Conservation (phyloP, 2,797 vertebrate genomes). For the Momotus momota region DNA sequence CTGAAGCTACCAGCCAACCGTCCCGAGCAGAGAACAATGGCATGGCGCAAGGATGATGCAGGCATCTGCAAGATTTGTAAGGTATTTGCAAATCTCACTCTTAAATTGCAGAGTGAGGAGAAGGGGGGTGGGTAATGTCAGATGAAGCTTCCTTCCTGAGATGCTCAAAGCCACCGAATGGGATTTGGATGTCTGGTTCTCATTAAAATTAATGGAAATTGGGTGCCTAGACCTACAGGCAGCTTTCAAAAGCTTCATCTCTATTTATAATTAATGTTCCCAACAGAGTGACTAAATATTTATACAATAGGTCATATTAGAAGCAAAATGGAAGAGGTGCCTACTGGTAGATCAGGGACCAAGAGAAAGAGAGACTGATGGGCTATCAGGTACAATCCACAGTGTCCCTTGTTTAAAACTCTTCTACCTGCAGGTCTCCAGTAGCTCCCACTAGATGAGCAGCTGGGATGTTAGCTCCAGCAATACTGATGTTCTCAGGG, state of each 20-base stretch:
- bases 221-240: conserved; percentile 49
- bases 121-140: neutral
- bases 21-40: conserved; percentile 32
- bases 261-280: conserved; percentile 55
- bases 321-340: conserved; percentile 1
- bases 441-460: neutral
- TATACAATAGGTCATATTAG: conserved; percentile 20
- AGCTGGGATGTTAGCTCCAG: neutral
- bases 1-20: conserved; percentile 6
- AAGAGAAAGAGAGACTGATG: neutral
- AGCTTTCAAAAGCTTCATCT: conserved; percentile 20
- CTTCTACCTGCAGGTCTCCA: conserved; percentile 17
- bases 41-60: neutral
- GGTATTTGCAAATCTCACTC: conserved; percentile 43
- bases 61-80: conserved; percentile 18
- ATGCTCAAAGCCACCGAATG: conserved; percentile 31
- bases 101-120: neutral
- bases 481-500: neutral
- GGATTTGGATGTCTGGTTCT: conserved; percentile 59
- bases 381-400: neutral
- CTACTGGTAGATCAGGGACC: neutral
- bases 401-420: neutral
- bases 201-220: conserved; percentile 70
- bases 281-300: conserved; percentile 41
- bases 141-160: conserved; percentile 41